Conservation (phyloP, 1,140 invertebrate species). For the Drosophila serrata region DNA sequence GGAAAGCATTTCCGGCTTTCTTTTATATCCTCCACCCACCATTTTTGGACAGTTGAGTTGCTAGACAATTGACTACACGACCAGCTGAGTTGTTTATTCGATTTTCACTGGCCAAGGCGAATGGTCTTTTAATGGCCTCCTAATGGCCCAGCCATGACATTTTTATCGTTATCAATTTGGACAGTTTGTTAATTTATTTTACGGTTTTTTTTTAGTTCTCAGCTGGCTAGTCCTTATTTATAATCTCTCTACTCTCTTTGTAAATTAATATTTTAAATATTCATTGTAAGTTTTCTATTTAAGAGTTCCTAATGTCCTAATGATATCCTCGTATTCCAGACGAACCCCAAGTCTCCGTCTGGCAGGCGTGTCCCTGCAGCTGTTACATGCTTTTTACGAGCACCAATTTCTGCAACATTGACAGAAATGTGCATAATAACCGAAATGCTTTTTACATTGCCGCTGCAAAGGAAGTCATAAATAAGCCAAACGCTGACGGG, state of each 20-base stretch:
- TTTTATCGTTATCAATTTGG: conserved; percentile 50
- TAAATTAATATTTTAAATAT: background rate
- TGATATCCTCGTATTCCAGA: background rate
- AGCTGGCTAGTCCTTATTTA: too few species aligned
- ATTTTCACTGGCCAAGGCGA: conserved; percentile 25
- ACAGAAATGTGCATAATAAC: conserved; percentile 73
- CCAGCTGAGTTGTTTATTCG: conserved; percentile 55
- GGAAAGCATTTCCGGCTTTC: conserved; percentile 16
- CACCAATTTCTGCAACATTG: conserved; percentile 75
- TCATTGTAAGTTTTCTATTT: background rate
- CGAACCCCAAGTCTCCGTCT: background rate
- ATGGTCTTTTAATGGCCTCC: conserved; percentile 39
- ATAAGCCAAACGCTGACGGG: conserved; percentile 74
- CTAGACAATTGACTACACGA: conserved; percentile 26
- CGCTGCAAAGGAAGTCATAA: conserved; percentile 79
- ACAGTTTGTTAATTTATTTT: conserved; percentile 57
- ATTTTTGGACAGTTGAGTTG: conserved; percentile 37
- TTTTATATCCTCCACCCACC: conserved; percentile 7
- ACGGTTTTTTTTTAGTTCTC: background rate
- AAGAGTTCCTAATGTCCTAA: background rate
- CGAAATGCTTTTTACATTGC: conserved; percentile 63
- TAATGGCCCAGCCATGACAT: conserved; percentile 46
- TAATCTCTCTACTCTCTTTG: too few species aligned
- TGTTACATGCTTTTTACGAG: conserved; percentile 71
- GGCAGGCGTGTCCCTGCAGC: conserved; percentile 60